A percentile compares a stretch with the other conserved stretches of the same genome.
These are phyloP conservation scores for Etheostoma perlongum DNA, from an alignment of 2,797 vertebrate species.

Conservation along the genomic window DNA sequence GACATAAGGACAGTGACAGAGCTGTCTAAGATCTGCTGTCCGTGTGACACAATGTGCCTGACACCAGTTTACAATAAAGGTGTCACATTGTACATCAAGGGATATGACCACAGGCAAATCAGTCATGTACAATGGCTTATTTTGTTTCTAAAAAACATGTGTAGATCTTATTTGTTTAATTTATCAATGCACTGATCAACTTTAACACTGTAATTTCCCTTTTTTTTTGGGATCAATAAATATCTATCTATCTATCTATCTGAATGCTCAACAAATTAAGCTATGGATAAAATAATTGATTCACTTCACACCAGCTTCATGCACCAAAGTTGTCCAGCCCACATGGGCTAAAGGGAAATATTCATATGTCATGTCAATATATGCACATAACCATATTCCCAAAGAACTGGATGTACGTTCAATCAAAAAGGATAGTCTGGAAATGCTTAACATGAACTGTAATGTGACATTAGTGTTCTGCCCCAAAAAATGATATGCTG, in stretches of 20 bases:
- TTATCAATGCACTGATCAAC: constrained; percentile 40
- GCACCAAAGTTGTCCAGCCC: constrained; percentile 6
- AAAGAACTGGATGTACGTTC: constrained; percentile 17
- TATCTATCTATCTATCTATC: too few relatives aligned
- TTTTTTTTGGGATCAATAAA: too few relatives aligned
- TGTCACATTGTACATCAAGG: constrained; percentile 38
- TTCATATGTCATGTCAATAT: constrained; percentile 30
- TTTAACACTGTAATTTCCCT: too few relatives aligned
- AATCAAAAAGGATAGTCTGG: constrained; percentile 12
- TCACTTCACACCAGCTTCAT: constrained; percentile 14
- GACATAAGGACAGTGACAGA: constrained; percentile 65
- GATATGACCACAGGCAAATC: constrained; percentile 5
- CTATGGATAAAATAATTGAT: constrained; percentile 37
- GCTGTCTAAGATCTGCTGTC: constrained; percentile 55
- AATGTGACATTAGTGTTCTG: constrained; percentile 16
- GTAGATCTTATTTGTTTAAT: constrained; percentile 33
- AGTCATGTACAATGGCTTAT: constrained; percentile 3
- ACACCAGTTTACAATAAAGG: constrained; percentile 56
- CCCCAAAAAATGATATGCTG: background rate
- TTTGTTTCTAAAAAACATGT: constrained; percentile 18
- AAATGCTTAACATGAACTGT: background rate
- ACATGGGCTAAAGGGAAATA: constrained; percentile 22
- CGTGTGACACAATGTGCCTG: constrained; percentile 56
- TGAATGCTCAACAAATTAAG: constrained; percentile 48
- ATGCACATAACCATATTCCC: constrained; percentile 6